Evolutionary conservation across 1,140 invertebrate species (phyloP).

Genomic region (Eulimnadia texana): DNA sequence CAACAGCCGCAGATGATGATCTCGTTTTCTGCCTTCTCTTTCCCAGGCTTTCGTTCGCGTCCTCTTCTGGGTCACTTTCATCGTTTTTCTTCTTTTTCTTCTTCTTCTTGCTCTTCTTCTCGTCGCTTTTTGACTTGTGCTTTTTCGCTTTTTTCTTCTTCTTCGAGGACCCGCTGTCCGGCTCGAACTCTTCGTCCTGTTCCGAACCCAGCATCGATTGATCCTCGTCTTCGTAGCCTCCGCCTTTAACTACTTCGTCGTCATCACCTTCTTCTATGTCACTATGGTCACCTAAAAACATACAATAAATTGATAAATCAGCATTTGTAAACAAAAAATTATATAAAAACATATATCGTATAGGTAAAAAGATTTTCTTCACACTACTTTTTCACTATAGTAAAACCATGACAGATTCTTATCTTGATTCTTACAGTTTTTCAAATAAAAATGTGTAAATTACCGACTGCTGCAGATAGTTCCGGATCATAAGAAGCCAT

Average conservation of each 20-base stretch:
- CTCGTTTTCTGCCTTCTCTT: constrained; percentile 23
- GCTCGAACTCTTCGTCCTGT: constrained; percentile 18
- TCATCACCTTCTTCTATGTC: constrained; percentile 21
- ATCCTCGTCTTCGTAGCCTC: constrained; percentile 22
- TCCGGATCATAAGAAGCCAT: constrained; percentile 11
- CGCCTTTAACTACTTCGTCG: constrained; percentile 20
- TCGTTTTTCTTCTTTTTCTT: constrained; percentile 71
- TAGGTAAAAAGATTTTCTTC: too few species aligned
- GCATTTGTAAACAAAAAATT: too few species aligned
- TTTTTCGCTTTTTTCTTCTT: constrained; percentile 83
- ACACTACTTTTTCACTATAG: too few species aligned
- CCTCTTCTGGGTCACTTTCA: constrained; percentile 51
- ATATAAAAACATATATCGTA: background rate
- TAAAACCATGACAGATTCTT: too few species aligned
- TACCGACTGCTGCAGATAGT: background rate
- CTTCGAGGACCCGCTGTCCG: constrained; percentile 14
- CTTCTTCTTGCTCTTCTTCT: constrained; percentile 77
- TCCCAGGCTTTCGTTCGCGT: constrained; percentile 46
- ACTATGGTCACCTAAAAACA: constrained; percentile 18
- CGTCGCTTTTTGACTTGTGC: constrained; percentile 67
- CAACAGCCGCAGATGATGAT: constrained; percentile 18
- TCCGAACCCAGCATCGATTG: constrained; percentile 18
- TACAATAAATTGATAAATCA: background rate
- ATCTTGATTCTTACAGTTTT: too few species aligned
- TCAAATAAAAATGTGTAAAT: too few species aligned